Percentiles rank a stretch among this genome's conserved stretches.
phyloP scores from a whole-genome alignment of 2,113 vertebrate genomes.

The Phrynocephalus versicolor region DNA sequence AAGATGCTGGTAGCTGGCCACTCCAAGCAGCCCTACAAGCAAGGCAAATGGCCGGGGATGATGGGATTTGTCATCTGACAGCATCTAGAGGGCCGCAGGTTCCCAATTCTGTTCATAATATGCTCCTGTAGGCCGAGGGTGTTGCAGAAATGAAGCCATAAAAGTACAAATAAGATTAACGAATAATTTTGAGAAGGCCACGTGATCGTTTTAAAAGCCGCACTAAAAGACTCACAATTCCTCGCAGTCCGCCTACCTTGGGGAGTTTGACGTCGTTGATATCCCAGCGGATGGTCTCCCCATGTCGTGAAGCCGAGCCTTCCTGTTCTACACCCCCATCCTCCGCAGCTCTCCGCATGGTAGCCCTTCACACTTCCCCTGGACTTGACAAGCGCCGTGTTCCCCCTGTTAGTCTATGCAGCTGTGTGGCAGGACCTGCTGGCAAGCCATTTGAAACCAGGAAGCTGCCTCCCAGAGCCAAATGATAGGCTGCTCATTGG shows the following conservation, averaged over 20 bases:
- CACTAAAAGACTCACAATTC: not conserved
- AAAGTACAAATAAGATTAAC: not conserved
- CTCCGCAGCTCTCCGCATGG: constrained; percentile 43
- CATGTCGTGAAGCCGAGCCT: constrained; percentile 41
- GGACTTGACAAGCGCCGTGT: constrained; percentile 16
- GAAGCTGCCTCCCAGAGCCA: constrained; percentile 68
- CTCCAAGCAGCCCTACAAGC: not conserved
- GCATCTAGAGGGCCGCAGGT: too few species aligned
- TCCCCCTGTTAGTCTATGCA: constrained; percentile 42
- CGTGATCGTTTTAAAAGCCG: not conserved
- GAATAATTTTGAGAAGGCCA: not conserved
- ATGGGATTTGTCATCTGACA: not conserved
- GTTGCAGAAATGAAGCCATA: not conserved
- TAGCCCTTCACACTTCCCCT: constrained; percentile 15
- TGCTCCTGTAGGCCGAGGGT: not conserved
- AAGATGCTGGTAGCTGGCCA: not conserved
- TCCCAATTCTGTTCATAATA: not conserved
- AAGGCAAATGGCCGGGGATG: not conserved
- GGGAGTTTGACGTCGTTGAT: constrained; percentile 83
- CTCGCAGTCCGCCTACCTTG: constrained; percentile 72
- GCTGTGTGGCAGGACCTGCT: constrained; percentile 42
- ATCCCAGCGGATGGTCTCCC: constrained; percentile 74
- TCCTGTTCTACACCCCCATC: constrained; percentile 55
- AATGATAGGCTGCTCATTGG: constrained; percentile 63
- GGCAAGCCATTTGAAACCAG: constrained; percentile 60